Percentiles rank a stretch among this genome's conserved stretches.
Evolutionary conservation across 2,797 vertebrate species (phyloP).

Genomic region (Bradypodion pumilum): DNA sequence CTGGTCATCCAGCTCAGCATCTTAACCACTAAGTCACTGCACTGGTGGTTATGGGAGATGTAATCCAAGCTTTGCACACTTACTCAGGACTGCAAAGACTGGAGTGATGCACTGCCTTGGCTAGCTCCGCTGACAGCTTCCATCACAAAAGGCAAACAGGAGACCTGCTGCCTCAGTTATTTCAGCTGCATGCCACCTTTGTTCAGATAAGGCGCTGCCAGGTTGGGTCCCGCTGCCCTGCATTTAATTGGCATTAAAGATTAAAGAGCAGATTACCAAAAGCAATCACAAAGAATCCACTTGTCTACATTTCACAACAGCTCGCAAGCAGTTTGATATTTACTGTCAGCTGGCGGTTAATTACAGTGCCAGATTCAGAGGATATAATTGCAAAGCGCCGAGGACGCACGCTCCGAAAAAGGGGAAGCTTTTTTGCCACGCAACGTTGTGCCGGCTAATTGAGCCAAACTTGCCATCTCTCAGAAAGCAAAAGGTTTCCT

Average conservation of each 20-base stretch:
- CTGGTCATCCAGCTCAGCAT: no score
- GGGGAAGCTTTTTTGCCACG: constrained; percentile 52
- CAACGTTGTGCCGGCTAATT: constrained; percentile 53
- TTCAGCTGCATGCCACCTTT: not conserved
- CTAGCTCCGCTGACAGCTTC: not conserved
- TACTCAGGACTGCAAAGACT: not conserved
- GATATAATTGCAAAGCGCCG: constrained; percentile 68
- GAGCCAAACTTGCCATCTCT: constrained; percentile 38
- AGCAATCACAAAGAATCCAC: constrained; percentile 71
- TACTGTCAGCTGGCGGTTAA: constrained; percentile 76
- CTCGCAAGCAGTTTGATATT: constrained; percentile 73
- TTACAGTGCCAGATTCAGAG: constrained; percentile 69
- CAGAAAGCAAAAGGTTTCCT: constrained; percentile 33
- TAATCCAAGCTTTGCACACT: no score
- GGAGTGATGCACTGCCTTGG: no score
- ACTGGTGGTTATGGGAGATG: no score
- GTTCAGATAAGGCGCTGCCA: not conserved
- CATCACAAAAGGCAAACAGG: not conserved
- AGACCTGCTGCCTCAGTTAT: not conserved
- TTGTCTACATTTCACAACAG: constrained; percentile 68
- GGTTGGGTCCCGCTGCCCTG: constrained; percentile 32
- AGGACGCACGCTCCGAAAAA: constrained; percentile 68
- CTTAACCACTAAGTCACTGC: no score
- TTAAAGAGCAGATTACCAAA: constrained; percentile 72
- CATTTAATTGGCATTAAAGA: constrained; percentile 61